Percentiles rank a stretch among this genome's conserved stretches.
Evolutionary conservation across 1,140 invertebrate genomes (phyloP).

Genomic region (Plectrocnemia conspersa): DNA sequence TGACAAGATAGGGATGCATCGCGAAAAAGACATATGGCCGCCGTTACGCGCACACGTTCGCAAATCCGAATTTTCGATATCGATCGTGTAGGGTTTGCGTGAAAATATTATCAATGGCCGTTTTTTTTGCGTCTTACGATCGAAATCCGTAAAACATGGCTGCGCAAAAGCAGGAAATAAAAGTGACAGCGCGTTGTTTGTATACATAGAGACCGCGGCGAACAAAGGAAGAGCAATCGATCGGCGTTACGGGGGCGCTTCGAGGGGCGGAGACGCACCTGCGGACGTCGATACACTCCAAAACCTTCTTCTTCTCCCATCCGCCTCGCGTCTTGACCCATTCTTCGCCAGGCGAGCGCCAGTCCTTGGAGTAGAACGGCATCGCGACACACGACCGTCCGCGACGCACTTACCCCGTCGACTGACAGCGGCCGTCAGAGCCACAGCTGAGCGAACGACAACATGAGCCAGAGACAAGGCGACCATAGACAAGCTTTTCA

Average conservation of each 20-base stretch:
- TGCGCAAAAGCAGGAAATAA: not conserved
- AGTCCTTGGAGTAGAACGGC: constrained; percentile 94
- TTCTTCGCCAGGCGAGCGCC: constrained; percentile 92
- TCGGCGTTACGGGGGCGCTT: not conserved
- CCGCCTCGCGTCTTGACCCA: constrained; percentile 97
- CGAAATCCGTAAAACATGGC: too few species aligned
- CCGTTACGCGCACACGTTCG: too few species aligned
- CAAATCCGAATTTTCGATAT: too few species aligned
- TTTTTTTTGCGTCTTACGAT: too few species aligned
- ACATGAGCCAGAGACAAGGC: too few species aligned
- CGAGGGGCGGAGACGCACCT: not conserved
- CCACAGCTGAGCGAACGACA: constrained; percentile 45
- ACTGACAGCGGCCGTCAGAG: constrained; percentile 34
- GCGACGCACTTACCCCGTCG: constrained; percentile 39
- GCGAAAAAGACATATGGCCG: too few species aligned
- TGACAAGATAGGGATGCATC: too few species aligned
- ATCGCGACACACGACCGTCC: constrained; percentile 54
- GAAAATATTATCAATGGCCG: too few species aligned
- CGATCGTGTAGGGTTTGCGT: too few species aligned
- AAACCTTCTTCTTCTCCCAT: constrained; percentile 92
- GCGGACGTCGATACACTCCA: constrained; percentile 62
- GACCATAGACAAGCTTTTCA: too few species aligned
- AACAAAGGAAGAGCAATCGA: constrained; percentile 51
- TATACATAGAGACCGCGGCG: constrained; percentile 35
- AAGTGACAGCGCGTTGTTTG: constrained; percentile 13